Evolutionary conservation across 2,113 vertebrate genomes (phyloP), one percentile per base, ranked within the genome.

Genomic region (Platichthys stellatus): DNA sequence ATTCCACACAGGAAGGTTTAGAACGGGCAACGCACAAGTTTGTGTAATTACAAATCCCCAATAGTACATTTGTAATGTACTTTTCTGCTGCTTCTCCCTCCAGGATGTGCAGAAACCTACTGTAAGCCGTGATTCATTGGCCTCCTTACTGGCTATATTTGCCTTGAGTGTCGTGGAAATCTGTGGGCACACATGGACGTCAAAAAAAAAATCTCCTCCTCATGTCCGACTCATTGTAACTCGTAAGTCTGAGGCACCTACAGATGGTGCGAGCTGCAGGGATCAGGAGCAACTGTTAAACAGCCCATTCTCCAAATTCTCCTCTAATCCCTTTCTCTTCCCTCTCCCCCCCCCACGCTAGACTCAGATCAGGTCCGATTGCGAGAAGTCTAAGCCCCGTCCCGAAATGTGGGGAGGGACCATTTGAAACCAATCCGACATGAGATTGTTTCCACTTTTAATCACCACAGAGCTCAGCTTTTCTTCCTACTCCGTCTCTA

Each of bases 321-420:
- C 59, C 56, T 77, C 63, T 88, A 84, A 88, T 90, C 78, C 74
- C 61, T 80, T 69, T 75, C 82, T 68, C 65, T 76, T 69, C 43
- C 74, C 28, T 0, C 62, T 83, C 63, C 69, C 1, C 62, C 85
- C 63, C 69, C 67, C 51, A 54, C 21, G 72, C 63, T 81, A 68
- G n/a, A n/a, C 54, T 72, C 77, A 81, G 84, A 92, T 86, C 65
- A 70, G 72, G 85, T 81, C 74, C 78, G 81, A 81, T 75, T 59
- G 69, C 28, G 23, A 63, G 63, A 71, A 68, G 43, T n/a, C n/a
- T 84, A 89, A 90, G 72, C 79, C 69, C 40, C 53, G 56, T 82
- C 82, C 72, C 72, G 17, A 79, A 88, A 66, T 80, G 74, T 61
- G 75, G 69, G 72, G 71, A 69, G 64, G 59, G 76, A 80, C 72